phyloP scores from a whole-genome alignment of 92 coral and sea anemone genomes.

The Palythoa caribaeorum region DNA sequence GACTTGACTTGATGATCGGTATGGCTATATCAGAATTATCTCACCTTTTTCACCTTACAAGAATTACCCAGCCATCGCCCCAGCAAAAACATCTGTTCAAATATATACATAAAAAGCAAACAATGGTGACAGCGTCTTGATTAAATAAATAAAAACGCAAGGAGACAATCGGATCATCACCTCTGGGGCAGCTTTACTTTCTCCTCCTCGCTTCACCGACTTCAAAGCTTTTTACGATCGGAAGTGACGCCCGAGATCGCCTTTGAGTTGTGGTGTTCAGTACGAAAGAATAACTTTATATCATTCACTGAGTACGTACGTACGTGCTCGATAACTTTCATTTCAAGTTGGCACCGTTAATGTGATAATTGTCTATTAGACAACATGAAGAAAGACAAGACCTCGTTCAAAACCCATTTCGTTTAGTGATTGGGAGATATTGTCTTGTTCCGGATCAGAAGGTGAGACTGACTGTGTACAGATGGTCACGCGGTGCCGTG shows the following conservation, averaged over 20 bases:
- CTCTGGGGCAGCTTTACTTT: neutral
- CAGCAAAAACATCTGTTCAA: neutral
- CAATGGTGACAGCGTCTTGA: neutral
- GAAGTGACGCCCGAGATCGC: conserved; percentile 37
- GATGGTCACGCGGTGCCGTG: neutral
- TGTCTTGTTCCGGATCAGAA: conserved; percentile 1
- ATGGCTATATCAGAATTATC: neutral
- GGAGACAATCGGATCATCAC: neutral
- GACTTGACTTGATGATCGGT: neutral
- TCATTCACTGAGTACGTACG: neutral
- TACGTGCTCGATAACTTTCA: conserved; percentile 2
- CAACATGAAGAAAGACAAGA: conserved; percentile 32
- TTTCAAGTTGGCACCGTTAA: conserved; percentile 9
- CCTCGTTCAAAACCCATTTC: neutral
- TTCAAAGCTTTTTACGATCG: conserved; percentile 8
- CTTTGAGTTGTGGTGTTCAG: neutral
- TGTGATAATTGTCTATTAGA: conserved; percentile 4
- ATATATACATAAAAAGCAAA: neutral
- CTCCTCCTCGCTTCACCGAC: conserved; percentile 10
- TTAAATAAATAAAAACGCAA: neutral
- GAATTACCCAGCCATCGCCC: neutral
- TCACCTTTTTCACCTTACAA: neutral
- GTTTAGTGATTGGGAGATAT: neutral
- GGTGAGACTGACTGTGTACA: neutral
- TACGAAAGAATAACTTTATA: neutral